phyloP scores from a whole-genome alignment of 1,140 invertebrate species.

The Diuraphis noxia region DNA sequence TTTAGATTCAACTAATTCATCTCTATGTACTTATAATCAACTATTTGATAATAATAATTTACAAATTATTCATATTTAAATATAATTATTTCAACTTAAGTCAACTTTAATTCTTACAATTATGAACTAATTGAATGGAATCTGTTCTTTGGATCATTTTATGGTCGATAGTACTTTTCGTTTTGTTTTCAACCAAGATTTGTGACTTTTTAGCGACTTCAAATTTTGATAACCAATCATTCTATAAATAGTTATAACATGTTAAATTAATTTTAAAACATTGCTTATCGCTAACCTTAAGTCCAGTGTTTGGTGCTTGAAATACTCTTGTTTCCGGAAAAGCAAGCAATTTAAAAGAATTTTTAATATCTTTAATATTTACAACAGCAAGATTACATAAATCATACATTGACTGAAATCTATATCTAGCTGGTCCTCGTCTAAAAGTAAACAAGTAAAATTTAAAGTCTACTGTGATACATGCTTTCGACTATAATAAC shows the following conservation, averaged over 20 bases:
- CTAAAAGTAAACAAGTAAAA: slow-evolving; percentile 59
- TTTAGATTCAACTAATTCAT: not conserved
- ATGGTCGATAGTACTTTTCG: slow-evolving; percentile 60
- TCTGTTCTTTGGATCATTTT: slow-evolving; percentile 58
- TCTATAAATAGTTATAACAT: slow-evolving; percentile 63
- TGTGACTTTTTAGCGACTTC: slow-evolving; percentile 88
- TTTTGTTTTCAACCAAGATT: slow-evolving; percentile 70
- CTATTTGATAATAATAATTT: not conserved
- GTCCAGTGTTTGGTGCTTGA: slow-evolving; percentile 81
- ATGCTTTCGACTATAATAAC: slow-evolving; percentile 15
- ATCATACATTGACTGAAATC: slow-evolving; percentile 88
- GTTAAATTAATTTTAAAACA: slow-evolving; percentile 2
- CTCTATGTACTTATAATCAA: not conserved
- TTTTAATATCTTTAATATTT: slow-evolving; percentile 89
- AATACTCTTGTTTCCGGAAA: slow-evolving; percentile 93
- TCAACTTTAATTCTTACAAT: slow-evolving; percentile 9
- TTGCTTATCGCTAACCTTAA: slow-evolving; percentile 64
- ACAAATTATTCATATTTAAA: not conserved
- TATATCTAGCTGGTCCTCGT: slow-evolving; percentile 80
- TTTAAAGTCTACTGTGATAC: slow-evolving; percentile 38
- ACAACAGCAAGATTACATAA: slow-evolving; percentile 91
- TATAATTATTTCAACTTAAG: not conserved
- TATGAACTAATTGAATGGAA: slow-evolving; percentile 34
- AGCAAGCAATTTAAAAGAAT: slow-evolving; percentile 89
- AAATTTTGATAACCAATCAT: slow-evolving; percentile 93